Base-by-base conservation (phyloP, 1,140 invertebrate species). In the Rhagoletis pomonella region DNA sequence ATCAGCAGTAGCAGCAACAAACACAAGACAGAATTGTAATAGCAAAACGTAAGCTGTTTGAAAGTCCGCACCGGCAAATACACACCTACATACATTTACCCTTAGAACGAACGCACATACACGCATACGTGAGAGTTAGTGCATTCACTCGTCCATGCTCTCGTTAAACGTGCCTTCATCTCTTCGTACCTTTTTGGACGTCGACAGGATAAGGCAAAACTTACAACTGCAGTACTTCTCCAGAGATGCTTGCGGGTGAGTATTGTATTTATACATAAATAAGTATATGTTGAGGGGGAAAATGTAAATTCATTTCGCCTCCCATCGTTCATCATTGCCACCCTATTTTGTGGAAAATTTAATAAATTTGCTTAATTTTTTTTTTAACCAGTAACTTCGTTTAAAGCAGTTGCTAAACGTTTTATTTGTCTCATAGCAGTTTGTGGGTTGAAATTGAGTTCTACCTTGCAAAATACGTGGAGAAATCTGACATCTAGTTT, bases 281-380 rank as follows among this genome's bases (percentile, higher is more conserved):
- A 2, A 10, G 5, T 67, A 39, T 67, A 14, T 67, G 29, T 67
- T 6, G n/a, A 73, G 67, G 39, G 47, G 58, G 55, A 60, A 85
- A 62, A 85, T 85, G 58, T 60, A 85, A 85, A 85, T 85, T 85
- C 39, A 85, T 19, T 59, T 85, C 84, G 84, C n/a, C 47, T 85
- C 44, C 6, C 59, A 62, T 62, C 84, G 84, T 85, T 85, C 62
- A 42, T 58, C 58, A 62, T 85, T 85, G 29, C 84, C 84, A 85
- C 84, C 84, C 55, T 62, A 60, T 62, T 85, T 85, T 60, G 84
- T 85, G 58, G 84, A 62, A 85, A 60, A 85, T 85, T 62, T 85
- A 62, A 60, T 85, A 85, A 60, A 85, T 85, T 85, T 62, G 9
- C 29, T 39, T 85, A 60, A 85, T 60, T 85, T 85, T 44, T 39